Percentiles rank a stretch among this genome's conserved stretches.
Conservation (phyloP, 1,140 invertebrate species). For the Nephotettix cincticeps region DNA sequence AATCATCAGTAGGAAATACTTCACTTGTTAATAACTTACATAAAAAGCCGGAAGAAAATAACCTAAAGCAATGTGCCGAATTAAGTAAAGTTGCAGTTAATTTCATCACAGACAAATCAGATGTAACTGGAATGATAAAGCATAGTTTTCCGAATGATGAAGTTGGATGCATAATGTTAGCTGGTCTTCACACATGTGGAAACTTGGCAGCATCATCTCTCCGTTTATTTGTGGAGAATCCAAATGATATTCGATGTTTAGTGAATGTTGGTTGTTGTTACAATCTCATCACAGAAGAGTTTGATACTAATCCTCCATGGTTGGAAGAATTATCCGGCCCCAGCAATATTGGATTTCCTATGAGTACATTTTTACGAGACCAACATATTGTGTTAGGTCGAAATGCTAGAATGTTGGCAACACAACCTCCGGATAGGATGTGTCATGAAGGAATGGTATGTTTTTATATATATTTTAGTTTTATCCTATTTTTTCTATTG, state of each 20-base stretch:
- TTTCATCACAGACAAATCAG: constrained; percentile 44
- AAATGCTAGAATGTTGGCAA: constrained; percentile 79
- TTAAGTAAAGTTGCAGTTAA: constrained; percentile 16
- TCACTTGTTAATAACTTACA: no score
- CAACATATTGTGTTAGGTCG: constrained; percentile 60
- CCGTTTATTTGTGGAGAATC: constrained; percentile 64
- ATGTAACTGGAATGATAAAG: constrained; percentile 52
- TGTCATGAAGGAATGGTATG: constrained; percentile 53
- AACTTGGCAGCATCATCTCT: constrained; percentile 74
- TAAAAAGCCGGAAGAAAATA: background rate
- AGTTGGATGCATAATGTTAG: constrained; percentile 34
- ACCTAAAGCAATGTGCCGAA: constrained; percentile 10
- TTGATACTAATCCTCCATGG: constrained; percentile 44
- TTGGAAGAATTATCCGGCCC: constrained; percentile 21
- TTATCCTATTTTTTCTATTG: no score
- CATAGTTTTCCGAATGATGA: constrained; percentile 47
- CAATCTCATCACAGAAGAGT: constrained; percentile 73
- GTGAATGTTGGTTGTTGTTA: constrained; percentile 91
- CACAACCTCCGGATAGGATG: constrained; percentile 71
- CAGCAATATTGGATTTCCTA: constrained; percentile 59
- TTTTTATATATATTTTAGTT: no score
- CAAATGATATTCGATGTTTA: constrained; percentile 55
- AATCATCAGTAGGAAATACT: background rate
- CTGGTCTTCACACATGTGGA: constrained; percentile 88
- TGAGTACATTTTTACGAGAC: constrained; percentile 61